Evolutionary conservation across 2,797 vertebrate genomes (phyloP), one percentile per base, ranked within the genome.

Genomic region (Eurystomus glaucurus): DNA sequence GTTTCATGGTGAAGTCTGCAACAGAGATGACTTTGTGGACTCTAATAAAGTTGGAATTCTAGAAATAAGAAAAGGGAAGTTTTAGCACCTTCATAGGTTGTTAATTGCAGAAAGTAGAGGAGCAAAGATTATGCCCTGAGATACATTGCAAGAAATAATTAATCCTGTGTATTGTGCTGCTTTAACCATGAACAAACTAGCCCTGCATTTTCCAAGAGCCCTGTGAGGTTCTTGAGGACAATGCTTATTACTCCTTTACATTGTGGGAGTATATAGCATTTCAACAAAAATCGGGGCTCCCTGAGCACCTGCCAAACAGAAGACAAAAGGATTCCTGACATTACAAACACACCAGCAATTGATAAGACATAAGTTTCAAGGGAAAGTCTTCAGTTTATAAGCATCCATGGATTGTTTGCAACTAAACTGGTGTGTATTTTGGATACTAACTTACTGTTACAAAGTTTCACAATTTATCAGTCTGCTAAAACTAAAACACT

Each of bases 41-140:
- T 87, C 99, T 97, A 94, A 99, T 98, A 94, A 99, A 99, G 66
- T 96, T 98, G 65, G 99, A 99, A 97, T 99, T 99, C 99, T 99
- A 91, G 65, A 97, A 90, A 74, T n/a, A 92, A 80, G 16, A 90
- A 61, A 81, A 70, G 2, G 1, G 1, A 2, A 50, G 2, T 70
- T 29, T 74, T 61, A 85, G 33, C 9, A 68, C 4, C 22, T 89
- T 77, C 22, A 33, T 14, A 51, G 1, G 28, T 8, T 45, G 26
- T 13, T 68, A 48, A 69, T 2, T 18, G 10, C n/a, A 75, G 37
- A 90, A 85, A 61, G 6, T 9, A 71, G 33, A 81, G 22, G 4
- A 26, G 16, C 23, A 6, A n/a, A 71, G 57, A 83, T 2, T 50
- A 65, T 23, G 14, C 25, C 16, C 55, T 55, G 13, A 79, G 9